Evolutionary conservation across 2,113 vertebrate species (phyloP), one percentile per base, ranked within the genome.

Genomic region (Damaliscus lunatus): DNA sequence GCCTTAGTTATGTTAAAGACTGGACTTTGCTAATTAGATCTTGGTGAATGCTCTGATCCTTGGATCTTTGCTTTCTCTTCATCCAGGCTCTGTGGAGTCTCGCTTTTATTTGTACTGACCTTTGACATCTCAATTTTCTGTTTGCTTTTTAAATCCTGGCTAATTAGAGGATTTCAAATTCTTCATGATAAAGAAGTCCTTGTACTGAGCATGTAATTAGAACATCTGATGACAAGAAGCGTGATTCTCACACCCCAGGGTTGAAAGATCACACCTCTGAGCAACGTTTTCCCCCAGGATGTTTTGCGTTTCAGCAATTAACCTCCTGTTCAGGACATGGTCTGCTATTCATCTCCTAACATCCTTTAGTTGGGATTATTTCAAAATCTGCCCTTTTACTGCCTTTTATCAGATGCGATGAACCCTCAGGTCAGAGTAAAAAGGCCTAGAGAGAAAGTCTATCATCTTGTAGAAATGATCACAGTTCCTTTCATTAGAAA

Each of bases 141-240:
- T 98, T 98, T 98, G 97, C 97, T 98, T 98, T 98, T 95, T 86
- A 98, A 98, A 97, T 95, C 48, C 86, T 90, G 23, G 94, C 89
- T 98, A 98, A 98, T 98, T 98, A 97, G 95, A 98, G 88, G 77
- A 96, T 96, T 97, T 97, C 84, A 71, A 53, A 97, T 97, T 97
- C 97, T 48, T 97, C 48, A 31, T 27, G 40, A 95, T 84, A 85
- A 94, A 89, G 57, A 96, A 93, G 40, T 93, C 84, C 95, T 93
- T 90, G 29, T 60, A 83, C 9, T 78, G 88, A 77, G 92, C 57
- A 55, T 84, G 53, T 95, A 98, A 98, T 98, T 97, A 98, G 97
- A 98, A 64, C 98, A 94, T 98, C 83, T 78, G 88, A 95, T 97
- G 98, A 96, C 97, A 96, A 62, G 92, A 96, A 40, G 40, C 36